phyloP scores from a whole-genome alignment of 1,140 invertebrate genomes.

The Platyura marginata region DNA sequence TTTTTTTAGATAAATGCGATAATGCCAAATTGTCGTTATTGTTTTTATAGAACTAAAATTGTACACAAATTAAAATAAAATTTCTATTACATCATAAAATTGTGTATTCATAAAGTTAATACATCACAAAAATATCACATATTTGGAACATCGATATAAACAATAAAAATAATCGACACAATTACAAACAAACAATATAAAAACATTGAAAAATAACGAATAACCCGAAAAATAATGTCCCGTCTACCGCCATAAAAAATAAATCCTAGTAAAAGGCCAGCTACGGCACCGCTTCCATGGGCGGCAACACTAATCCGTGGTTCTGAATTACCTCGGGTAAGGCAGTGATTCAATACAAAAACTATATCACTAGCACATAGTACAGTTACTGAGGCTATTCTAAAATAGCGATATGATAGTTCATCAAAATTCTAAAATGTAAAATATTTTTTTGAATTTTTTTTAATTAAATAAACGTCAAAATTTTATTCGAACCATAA shows the following conservation, averaged over 20 bases:
- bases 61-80: too few species aligned
- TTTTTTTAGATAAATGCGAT: too few species aligned
- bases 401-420: conserved; percentile 34
- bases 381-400: conserved; percentile 35
- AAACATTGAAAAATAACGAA: neutral
- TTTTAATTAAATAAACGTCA: conserved; percentile 4
- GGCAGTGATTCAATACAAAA: conserved; percentile 26
- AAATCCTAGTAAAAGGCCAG: conserved; percentile 62
- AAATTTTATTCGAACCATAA: conserved; percentile 42
- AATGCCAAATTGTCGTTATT: too few species aligned
- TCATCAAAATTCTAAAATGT: conserved; percentile 34
- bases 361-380: conserved; percentile 36
- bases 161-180: too few species aligned
- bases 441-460: conserved; percentile 4
- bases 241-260: conserved; percentile 35
- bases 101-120: too few species aligned
- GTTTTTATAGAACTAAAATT: too few species aligned
- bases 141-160: too few species aligned
- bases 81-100: too few species aligned
- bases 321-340: conserved; percentile 22
- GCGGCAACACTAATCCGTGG: conserved; percentile 56
- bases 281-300: conserved; percentile 55
- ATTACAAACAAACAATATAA: too few species aligned
- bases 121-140: too few species aligned
- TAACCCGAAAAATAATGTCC: neutral